Conservation (phyloP, 2,113 vertebrate genomes). For the Platysteira castanea region DNA sequence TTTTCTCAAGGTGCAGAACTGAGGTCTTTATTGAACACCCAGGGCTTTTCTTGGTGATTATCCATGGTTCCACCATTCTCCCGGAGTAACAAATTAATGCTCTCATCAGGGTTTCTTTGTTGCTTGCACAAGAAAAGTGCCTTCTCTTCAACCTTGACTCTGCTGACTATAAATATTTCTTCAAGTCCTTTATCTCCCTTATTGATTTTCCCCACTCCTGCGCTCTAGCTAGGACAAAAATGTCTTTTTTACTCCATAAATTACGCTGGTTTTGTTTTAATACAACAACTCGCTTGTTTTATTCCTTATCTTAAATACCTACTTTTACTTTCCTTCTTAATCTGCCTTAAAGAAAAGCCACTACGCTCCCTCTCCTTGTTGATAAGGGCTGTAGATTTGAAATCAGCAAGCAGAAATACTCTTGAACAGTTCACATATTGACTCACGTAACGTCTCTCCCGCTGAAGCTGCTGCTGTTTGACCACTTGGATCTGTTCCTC, state of each 20-base stretch:
- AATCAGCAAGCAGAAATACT: constrained; percentile 31
- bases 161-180: constrained; percentile 52
- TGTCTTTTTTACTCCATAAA: background rate
- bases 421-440: constrained; percentile 49
- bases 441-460: background rate
- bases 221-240: background rate
- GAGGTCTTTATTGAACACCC: constrained; percentile 11
- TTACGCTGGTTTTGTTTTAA: background rate
- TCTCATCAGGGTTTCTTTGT: constrained; percentile 31
- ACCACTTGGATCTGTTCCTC: background rate
- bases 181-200: background rate
- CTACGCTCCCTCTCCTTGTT: background rate
- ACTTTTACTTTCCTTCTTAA: constrained; percentile 23
- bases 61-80: background rate
- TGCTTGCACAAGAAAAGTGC: background rate
- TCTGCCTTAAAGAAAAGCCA: background rate
- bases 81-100: constrained; percentile 36
- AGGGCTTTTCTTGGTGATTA: constrained; percentile 32
- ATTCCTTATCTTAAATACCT: constrained; percentile 42
- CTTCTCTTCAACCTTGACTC: constrained; percentile 11
- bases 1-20: constrained; percentile 32
- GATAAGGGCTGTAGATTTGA: constrained; percentile 29
- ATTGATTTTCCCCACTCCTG: constrained; percentile 4
- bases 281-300: background rate
- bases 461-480: constrained; percentile 5